phyloP scores from a whole-genome alignment of 2,888 invertebrate species.

The Drosophila kuntzei region DNA sequence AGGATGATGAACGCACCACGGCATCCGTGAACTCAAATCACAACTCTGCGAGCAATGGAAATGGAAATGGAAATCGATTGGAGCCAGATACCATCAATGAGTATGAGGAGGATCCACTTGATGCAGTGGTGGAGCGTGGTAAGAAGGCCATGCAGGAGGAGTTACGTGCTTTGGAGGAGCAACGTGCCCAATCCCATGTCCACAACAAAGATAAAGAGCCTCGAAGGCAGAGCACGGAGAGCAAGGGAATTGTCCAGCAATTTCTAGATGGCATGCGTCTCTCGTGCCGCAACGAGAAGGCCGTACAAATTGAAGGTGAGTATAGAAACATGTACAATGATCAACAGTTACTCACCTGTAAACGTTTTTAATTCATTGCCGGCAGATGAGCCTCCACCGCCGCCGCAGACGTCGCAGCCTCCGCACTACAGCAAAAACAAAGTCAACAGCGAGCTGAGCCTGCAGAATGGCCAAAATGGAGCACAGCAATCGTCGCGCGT shows the following conservation, averaged over 20 bases:
- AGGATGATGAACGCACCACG: constrained; percentile 84
- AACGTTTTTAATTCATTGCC: constrained; percentile 21
- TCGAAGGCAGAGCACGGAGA: constrained; percentile 51
- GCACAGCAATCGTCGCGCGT: constrained; percentile 82
- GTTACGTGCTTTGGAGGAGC: constrained; percentile 63
- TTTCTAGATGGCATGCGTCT: constrained; percentile 81
- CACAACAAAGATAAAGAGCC: constrained; percentile 24
- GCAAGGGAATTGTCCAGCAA: constrained; percentile 79
- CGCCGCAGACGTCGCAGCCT: constrained; percentile 36
- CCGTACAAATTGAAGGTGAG: constrained; percentile 68
- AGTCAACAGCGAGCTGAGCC: constrained; percentile 73
- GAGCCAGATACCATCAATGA: constrained; percentile 57
- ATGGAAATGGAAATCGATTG: constrained; percentile 68
- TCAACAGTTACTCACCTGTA: constrained; percentile 46
- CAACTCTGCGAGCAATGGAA: constrained; percentile 63
- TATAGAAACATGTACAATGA: neutral
- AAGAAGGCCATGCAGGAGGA: constrained; percentile 78
- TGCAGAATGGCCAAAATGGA: constrained; percentile 58
- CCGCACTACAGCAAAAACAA: constrained; percentile 70
- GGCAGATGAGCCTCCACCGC: constrained; percentile 81
- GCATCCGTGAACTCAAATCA: constrained; percentile 84
- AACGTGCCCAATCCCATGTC: constrained; percentile 40
- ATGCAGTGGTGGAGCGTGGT: constrained; percentile 72
- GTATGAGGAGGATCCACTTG: constrained; percentile 71
- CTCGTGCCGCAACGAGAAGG: constrained; percentile 82